Conservation (phyloP, 2,888 invertebrate species). For the Acronicta psi region DNA sequence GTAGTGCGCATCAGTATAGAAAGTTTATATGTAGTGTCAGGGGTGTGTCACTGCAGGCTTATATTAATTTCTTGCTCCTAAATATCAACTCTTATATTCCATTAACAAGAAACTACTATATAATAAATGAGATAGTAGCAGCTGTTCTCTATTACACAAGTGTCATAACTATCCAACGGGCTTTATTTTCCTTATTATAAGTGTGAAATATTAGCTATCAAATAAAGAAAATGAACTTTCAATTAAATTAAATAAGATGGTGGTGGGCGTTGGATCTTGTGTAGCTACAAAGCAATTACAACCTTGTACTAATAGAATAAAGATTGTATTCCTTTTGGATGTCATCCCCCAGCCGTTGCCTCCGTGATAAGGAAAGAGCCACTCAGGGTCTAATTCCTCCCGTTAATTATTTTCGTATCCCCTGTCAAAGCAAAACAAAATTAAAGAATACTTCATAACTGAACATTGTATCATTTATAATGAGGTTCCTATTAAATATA, state of each 20-base stretch:
- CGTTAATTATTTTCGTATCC: slow-evolving; percentile 59
- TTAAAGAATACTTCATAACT: slow-evolving; percentile 51
- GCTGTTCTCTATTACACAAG: slow-evolving; percentile 39
- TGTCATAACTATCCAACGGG: slow-evolving; percentile 43
- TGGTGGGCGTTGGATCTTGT: slow-evolving; percentile 30
- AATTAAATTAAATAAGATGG: slow-evolving; percentile 55
- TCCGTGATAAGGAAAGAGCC: slow-evolving; percentile 38
- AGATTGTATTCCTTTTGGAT: slow-evolving; percentile 4
- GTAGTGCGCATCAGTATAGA: background rate
- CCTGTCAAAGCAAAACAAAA: slow-evolving; percentile 55
- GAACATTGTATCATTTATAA: slow-evolving; percentile 38
- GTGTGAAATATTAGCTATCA: slow-evolving; percentile 60
- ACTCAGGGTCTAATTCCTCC: slow-evolving; percentile 50
- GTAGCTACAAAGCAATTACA: slow-evolving; percentile 16
- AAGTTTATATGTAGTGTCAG: background rate
- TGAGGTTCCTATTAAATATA: slow-evolving; percentile 16
- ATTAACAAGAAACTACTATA: slow-evolving; percentile 37
- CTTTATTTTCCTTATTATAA: slow-evolving; percentile 48
- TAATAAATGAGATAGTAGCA: slow-evolving; percentile 25
- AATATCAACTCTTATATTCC: background rate
- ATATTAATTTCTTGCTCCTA: no score
- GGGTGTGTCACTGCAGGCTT: no score
- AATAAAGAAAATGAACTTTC: slow-evolving; percentile 61
- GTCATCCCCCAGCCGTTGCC: slow-evolving; percentile 14
- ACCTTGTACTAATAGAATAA: slow-evolving; percentile 5